Conservation (phyloP, 2,113 vertebrate species). For the Anarhynchus alexandrinus region DNA sequence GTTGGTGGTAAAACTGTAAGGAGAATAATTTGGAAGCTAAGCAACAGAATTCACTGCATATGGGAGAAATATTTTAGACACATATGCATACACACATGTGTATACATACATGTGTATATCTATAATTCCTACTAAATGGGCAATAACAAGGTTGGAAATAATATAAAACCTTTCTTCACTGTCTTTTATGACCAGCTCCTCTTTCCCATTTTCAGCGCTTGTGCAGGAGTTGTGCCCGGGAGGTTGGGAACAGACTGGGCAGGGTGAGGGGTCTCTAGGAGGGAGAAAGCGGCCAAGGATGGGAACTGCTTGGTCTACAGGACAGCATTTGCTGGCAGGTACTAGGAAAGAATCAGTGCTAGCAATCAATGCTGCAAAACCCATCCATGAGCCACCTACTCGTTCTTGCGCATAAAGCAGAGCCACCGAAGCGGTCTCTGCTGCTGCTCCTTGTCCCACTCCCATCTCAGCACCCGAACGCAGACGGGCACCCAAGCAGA, state of each 20-base stretch:
- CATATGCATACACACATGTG: too few relatives aligned
- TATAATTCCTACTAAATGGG: background rate
- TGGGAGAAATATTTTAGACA: background rate
- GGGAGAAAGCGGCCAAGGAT: background rate
- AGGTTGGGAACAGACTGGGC: background rate
- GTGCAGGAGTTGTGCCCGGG: background rate
- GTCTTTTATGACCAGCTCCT: background rate
- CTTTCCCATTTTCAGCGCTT: background rate
- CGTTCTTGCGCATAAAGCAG: rapidly evolving
- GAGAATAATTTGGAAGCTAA: background rate
- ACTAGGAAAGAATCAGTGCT: background rate
- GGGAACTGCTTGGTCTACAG: background rate
- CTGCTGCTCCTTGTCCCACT: background rate
- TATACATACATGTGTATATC: too few relatives aligned
- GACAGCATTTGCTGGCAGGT: background rate
- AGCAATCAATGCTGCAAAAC: background rate
- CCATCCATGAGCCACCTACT: background rate
- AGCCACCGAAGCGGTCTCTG: background rate
- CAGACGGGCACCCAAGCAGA: background rate
- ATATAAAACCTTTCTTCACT: background rate
- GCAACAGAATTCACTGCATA: background rate
- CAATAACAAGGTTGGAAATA: background rate
- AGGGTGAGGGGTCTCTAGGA: background rate
- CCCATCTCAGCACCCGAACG: background rate
- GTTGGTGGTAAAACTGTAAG: background rate